Conservation (phyloP, 1,140 invertebrate species). For the Drosophila malerkotliana region DNA sequence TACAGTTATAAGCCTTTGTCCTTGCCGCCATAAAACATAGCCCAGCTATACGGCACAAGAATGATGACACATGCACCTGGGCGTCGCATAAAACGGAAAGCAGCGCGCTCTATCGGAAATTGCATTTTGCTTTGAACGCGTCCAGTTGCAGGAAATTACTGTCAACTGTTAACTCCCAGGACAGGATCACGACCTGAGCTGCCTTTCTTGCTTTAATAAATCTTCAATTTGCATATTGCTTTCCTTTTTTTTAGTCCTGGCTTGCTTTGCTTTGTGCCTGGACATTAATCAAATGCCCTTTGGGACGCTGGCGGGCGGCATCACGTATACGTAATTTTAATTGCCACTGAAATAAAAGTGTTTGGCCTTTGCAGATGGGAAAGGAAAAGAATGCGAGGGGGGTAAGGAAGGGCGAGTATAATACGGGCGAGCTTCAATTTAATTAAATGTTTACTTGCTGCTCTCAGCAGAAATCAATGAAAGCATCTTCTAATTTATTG, state of each 20-base stretch:
- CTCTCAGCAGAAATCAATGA: conserved; percentile 62
- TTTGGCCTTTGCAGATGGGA: conserved; percentile 33
- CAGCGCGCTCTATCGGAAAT: conserved; percentile 65
- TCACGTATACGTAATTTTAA: conserved; percentile 61
- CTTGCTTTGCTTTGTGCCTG: conserved; percentile 14
- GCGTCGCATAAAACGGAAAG: conserved; percentile 37
- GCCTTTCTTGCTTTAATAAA: conserved; percentile 44
- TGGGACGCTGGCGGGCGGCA: conserved; percentile 31
- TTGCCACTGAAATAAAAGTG: conserved; percentile 57
- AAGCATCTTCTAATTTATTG: conserved; percentile 56
- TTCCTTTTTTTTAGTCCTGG: conserved; percentile 7
- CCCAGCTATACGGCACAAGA: conserved; percentile 26
- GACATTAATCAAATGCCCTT: conserved; percentile 51
- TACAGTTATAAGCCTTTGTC: conserved; percentile 42
- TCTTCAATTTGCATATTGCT: conserved; percentile 47
- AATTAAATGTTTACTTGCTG: conserved; percentile 61
- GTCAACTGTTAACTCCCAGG: conserved; percentile 53
- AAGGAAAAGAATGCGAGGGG: background rate
- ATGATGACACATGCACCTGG: conserved; percentile 42
- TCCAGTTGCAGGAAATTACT: conserved; percentile 67
- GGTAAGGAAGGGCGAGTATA: background rate
- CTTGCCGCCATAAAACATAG: conserved; percentile 54
- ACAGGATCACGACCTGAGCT: conserved; percentile 23
- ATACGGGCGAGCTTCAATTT: conserved; percentile 31
- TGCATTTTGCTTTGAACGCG: conserved; percentile 70